A percentile compares a stretch with the other conserved stretches of the same genome.
These are phyloP conservation scores for Lypha dubia DNA, from an alignment of 2,888 invertebrate genomes.

Conservation along the genomic window DNA sequence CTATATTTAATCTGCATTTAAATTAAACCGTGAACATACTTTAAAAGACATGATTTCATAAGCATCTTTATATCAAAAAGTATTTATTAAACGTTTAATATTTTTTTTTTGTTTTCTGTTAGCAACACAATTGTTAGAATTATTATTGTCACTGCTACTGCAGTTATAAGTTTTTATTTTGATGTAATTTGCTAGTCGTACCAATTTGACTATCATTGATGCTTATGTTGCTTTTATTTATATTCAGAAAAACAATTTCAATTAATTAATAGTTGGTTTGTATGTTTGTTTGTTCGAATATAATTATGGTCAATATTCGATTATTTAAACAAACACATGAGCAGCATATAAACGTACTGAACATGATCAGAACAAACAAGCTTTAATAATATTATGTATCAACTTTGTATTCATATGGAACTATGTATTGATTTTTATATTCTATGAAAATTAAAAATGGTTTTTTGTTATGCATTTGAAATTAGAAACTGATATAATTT, in stretches of 20 bases:
- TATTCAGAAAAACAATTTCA: conserved; percentile 67
- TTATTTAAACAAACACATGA: conserved; percentile 54
- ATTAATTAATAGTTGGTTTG: conserved; percentile 74
- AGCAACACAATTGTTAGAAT: conserved; percentile 28
- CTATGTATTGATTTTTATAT: neutral
- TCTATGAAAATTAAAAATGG: neutral
- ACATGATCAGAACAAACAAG: conserved; percentile 20
- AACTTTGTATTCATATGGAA: neutral
- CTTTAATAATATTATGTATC: neutral
- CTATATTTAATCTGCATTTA: no score
- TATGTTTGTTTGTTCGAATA: conserved; percentile 52
- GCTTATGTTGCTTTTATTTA: conserved; percentile 17
- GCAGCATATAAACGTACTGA: conserved; percentile 15
- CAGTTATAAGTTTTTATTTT: neutral
- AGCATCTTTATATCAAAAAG: neutral
- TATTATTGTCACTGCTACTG: neutral
- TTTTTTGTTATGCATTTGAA: no score
- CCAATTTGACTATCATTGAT: conserved; percentile 45
- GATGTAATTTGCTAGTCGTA: conserved; percentile 23
- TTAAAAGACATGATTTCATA: neutral
- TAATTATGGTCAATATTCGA: conserved; percentile 73
- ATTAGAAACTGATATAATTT: no score
- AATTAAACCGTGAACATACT: neutral
- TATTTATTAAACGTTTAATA: neutral
- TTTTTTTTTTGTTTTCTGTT: neutral